phyloP scores from a whole-genome alignment of 2,888 invertebrate species.

The Trilocha varians region DNA sequence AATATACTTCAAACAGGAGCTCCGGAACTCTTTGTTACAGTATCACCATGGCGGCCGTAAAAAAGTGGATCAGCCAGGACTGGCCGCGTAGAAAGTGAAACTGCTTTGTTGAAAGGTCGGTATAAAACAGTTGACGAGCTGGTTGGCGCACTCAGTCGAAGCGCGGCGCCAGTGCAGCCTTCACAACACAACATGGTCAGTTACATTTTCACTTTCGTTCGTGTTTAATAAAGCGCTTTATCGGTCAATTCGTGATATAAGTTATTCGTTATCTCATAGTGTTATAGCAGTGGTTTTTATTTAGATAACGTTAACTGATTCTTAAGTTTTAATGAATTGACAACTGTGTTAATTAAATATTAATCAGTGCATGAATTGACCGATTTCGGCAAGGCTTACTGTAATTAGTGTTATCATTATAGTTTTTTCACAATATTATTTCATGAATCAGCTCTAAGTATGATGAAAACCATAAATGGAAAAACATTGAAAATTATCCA shows the following conservation, averaged over 20 bases:
- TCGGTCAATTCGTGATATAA: constrained; percentile 6
- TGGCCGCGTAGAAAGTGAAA: constrained; percentile 67
- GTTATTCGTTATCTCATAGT: neutral
- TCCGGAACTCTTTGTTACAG: constrained; percentile 41
- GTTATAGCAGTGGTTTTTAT: neutral
- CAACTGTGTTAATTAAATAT: constrained; percentile 9
- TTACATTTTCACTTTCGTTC: constrained; percentile 41
- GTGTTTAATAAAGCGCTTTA: constrained; percentile 29
- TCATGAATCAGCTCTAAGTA: too few species aligned
- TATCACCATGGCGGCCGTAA: constrained; percentile 36
- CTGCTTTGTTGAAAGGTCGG: constrained; percentile 43
- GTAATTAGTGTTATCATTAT: constrained; percentile 12
- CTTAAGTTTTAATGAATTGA: neutral
- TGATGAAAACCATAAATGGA: too few species aligned
- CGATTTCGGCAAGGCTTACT: constrained; percentile 29
- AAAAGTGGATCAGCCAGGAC: constrained; percentile 60
- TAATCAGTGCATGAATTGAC: constrained; percentile 35
- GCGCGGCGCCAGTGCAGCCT: constrained; percentile 37
- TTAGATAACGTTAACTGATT: neutral
- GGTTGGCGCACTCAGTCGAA: constrained; percentile 48
- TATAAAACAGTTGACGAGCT: constrained; percentile 59
- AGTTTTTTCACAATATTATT: too few species aligned
- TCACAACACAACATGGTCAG: constrained; percentile 57
- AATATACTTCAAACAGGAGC: neutral
- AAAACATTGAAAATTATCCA: too few species aligned